Evolutionary conservation across 2,888 invertebrate species (phyloP), one percentile per base, ranked within the genome.

Genomic region (Drosophila meridionalis): DNA sequence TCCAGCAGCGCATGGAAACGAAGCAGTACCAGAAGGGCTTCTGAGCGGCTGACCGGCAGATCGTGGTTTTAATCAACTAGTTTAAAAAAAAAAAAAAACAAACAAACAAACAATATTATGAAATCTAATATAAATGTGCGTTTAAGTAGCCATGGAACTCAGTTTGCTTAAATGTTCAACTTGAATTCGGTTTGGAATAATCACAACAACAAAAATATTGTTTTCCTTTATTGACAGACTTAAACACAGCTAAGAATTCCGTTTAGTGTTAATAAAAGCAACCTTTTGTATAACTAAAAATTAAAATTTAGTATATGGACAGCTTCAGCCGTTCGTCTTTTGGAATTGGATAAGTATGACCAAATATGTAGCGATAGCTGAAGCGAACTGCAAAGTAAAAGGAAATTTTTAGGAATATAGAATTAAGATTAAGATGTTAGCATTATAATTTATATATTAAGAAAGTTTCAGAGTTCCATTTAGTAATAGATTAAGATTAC

Each of bases 11-110:
- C 83, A 94, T 99, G 92, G 98, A 98, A 82, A 96, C 97, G 26
- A 96, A 97, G 92, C 96, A 96, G 80, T 98, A 95, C 93, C 97
- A 98, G 93, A 97, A 98, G 93, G 97, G 97, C 69, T 98, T 97
- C 94, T 98, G 96, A 73, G 32, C 14, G 20, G 42, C 45, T 9
- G 4, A 34, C 4, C 20, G 20, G 20, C 20, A 20, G 9, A 38
- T 11, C 55, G 56, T 63, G 48, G 61, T 72, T 80, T 78, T 67
- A 76, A 78, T 68, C 30, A 69, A 45, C 28, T 69, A 69, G 75
- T 63, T 66, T 77, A 73, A 69, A 20, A 20, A 20, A 20, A 20
- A 20, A 20, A 20, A 20, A 20, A 20, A 20, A 20, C 20, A 20
- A 20, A 20, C 20, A 20, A 20, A 20, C 20, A 20, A 73, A 47